These are phyloP conservation scores for Drosophila rhopaloa DNA, from an alignment of 1,140 invertebrate species.

Conservation along the genomic window DNA sequence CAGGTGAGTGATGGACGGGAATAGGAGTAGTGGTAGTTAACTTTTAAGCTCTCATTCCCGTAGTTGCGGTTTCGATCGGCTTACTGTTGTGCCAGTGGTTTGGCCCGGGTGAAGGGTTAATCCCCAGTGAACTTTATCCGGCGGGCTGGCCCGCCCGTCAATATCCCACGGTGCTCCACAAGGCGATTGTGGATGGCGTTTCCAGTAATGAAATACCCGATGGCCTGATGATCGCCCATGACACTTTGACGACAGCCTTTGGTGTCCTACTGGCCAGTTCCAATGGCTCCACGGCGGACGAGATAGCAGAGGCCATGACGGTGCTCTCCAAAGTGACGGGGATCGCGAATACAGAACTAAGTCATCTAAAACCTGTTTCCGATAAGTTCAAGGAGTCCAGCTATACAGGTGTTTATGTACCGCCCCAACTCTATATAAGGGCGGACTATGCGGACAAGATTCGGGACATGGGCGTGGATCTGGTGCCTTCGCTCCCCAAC, in stretches of 20 bases:
- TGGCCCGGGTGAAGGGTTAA: neutral
- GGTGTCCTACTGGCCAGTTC: conserved; percentile 1
- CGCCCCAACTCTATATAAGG: neutral
- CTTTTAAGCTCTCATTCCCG: neutral
- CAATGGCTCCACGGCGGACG: conserved; percentile 4
- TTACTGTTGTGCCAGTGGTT: conserved; percentile 6
- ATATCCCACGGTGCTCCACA: conserved; percentile 6
- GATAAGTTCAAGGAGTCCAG: neutral
- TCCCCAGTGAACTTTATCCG: conserved; percentile 7
- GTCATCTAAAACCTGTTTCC: neutral
- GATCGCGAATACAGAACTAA: neutral
- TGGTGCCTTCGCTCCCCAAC: neutral
- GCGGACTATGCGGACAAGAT: neutral
- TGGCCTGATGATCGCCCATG: neutral
- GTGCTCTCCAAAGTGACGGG: too few species aligned
- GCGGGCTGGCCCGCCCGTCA: neutral
- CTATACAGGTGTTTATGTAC: neutral
- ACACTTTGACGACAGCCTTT: neutral
- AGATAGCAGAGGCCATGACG: conserved; percentile 3
- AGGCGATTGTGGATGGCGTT: neutral
- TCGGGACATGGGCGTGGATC: conserved; percentile 2
- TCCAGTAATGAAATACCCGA: neutral
- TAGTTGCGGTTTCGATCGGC: conserved; percentile 6
- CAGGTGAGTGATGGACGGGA: conserved; percentile 8
- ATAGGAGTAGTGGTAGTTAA: neutral